Evolutionary conservation across 2,888 invertebrate species (phyloP).

Genomic region (Microplitis deprimator): DNA sequence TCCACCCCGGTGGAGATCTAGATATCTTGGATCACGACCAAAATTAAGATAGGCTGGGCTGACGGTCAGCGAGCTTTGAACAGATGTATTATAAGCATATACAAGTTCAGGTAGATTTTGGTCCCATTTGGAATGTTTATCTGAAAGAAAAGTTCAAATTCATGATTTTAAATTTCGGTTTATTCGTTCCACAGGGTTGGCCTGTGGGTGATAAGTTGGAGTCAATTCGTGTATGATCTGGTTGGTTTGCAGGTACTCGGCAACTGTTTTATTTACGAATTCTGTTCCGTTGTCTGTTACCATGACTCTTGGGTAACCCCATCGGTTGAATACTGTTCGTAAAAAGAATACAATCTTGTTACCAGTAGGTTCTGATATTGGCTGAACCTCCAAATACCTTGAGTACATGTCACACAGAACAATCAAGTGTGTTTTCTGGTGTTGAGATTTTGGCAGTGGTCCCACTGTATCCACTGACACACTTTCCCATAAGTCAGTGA

Average conservation of each 20-base stretch:
- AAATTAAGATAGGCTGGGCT: neutral
- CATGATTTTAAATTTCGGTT: neutral
- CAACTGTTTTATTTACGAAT: neutral
- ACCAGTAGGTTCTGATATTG: neutral
- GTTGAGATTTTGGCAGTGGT: no score
- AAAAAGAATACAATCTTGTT: neutral
- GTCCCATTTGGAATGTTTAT: conserved; percentile 2
- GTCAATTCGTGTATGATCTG: neutral
- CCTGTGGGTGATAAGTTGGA: neutral
- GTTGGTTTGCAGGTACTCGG: neutral
- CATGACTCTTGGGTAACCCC: neutral
- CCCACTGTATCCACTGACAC: no score
- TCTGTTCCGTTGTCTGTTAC: neutral
- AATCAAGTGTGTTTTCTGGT: neutral
- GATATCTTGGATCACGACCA: neutral
- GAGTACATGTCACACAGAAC: neutral
- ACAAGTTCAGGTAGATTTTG: neutral
- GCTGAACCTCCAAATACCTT: neutral
- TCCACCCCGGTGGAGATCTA: neutral
- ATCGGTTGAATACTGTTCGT: neutral
- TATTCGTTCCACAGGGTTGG: conserved; percentile 1
- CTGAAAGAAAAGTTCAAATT: conserved; percentile 1
- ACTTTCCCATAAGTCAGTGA: no score
- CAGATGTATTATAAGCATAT: conserved; percentile 15
- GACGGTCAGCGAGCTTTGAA: neutral